phyloP scores from a whole-genome alignment of 2,113 vertebrate species.

The Heterochromis multidens region DNA sequence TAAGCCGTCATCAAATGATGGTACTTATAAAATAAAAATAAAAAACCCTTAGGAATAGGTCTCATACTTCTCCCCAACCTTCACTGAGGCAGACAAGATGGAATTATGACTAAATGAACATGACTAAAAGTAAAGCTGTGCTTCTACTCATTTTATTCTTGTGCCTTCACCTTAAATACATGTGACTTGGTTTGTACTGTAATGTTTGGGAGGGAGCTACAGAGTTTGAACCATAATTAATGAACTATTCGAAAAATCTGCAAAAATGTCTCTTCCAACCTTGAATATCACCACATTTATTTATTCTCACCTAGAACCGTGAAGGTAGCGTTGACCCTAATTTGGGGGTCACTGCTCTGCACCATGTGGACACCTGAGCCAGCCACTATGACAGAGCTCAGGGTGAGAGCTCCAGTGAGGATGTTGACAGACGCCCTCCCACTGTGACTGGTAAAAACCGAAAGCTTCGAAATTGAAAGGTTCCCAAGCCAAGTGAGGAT shows the following conservation, averaged over 20 bases:
- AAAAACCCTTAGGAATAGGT: neutral
- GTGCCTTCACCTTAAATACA: neutral
- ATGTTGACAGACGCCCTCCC: slow-evolving; percentile 36
- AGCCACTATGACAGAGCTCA: slow-evolving; percentile 21
- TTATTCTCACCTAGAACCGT: slow-evolving; percentile 46
- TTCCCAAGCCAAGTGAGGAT: slow-evolving; percentile 42
- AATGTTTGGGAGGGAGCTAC: neutral
- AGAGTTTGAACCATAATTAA: neutral
- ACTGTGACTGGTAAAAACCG: neutral
- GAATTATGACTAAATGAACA: neutral
- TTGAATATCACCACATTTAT: neutral
- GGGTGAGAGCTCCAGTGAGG: slow-evolving; percentile 38
- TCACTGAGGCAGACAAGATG: neutral
- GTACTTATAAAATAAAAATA: neutral
- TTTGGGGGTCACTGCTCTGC: slow-evolving; percentile 4
- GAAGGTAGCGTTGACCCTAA: slow-evolving; percentile 19
- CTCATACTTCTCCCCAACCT: neutral
- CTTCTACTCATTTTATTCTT: neutral
- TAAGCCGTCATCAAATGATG: neutral
- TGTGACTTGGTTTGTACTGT: neutral
- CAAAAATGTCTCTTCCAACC: neutral
- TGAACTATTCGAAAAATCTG: neutral
- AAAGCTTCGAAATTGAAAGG: no score
- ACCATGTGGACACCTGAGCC: slow-evolving; percentile 58
- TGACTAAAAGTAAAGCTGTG: neutral